Conservation (phyloP, 2,888 invertebrate species). For the Drosophila neonasuta region DNA sequence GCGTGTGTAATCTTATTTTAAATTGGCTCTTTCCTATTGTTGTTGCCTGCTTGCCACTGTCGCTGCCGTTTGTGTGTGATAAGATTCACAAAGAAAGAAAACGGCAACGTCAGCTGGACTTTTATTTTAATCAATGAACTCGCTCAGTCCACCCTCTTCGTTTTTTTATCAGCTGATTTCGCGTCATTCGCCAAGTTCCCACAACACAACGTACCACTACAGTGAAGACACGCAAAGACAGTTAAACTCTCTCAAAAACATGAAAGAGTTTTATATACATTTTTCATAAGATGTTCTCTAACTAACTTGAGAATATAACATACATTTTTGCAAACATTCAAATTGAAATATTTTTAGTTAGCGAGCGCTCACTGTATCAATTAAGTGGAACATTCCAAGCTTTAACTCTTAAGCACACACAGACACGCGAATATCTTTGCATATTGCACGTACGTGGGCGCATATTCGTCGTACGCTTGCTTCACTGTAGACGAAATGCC, state of each 20-base stretch:
- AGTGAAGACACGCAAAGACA: conserved; percentile 15
- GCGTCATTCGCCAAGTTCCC: conserved; percentile 22
- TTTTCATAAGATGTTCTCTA: not conserved
- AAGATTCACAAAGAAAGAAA: conserved; percentile 57
- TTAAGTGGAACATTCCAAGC: not conserved
- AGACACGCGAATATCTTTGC: not conserved
- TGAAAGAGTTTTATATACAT: not conserved
- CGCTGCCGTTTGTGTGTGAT: conserved; percentile 35
- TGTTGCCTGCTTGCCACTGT: conserved; percentile 35
- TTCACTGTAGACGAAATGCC: conserved; percentile 28
- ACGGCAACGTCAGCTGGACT: conserved; percentile 59
- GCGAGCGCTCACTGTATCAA: not conserved
- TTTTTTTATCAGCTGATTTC: conserved; percentile 54
- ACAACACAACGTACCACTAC: conserved; percentile 19
- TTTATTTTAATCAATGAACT: conserved; percentile 68
- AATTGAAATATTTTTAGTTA: not conserved
- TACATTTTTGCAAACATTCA: not conserved
- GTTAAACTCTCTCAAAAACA: not conserved
- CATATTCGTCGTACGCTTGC: not conserved
- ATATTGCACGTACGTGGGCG: not conserved
- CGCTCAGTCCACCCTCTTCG: conserved; percentile 32
- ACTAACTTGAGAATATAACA: no score
- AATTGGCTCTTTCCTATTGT: conserved; percentile 38
- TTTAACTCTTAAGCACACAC: not conserved
- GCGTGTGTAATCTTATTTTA: conserved; percentile 24